Evolutionary conservation across 2,113 vertebrate species (phyloP), one percentile per base, ranked within the genome.

Genomic region (Cephalopterus ornatus): DNA sequence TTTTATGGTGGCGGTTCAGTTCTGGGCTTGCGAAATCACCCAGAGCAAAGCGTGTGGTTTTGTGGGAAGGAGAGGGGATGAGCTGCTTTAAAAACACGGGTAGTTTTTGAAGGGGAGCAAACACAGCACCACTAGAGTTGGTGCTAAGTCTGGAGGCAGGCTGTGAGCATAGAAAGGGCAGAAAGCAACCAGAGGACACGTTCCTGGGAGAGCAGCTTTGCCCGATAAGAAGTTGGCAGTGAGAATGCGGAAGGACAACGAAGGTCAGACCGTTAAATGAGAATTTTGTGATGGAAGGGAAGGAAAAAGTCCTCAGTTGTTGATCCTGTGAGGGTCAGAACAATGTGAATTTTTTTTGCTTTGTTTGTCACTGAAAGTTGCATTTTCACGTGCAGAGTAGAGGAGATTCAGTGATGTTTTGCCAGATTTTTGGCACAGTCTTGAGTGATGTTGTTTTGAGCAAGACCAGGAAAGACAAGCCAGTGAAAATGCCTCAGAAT

Each of bases 361-460:
- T 71, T 1, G 0, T 44, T 91, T 21, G 4, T 24, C 16, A 67
- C n/a, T 49, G 22, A 12, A 56, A 68, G 14, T 5, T 52, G 47
- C 55, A n/a, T 53, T 58, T 82, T 85, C 33, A 6, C 20, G 11
- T 55, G 1, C 10, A 11, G 35, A 14, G 15, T 21, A 53, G 23
- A 37, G 53, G 56, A 82, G 12, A 42, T 32, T 32, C 30, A 30
- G 4, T 4, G 73, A 37, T 5, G 13, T 78, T 92, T 88, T 72
- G 46, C 4, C 33, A 61, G 27, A 6, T 17, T 75, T 63, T 84
- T 68, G 53, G 10, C 24, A 13, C 15, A 9, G 12, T 7, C 9
- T 72, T n/a, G 14, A 55, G 11, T 30, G 23, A 7, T 2, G 3
- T 22, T 42, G 2, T 49, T n/a, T 11, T 2, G 0, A 76, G 27